phyloP scores from a whole-genome alignment of 2,797 vertebrate species.

The Argentina silus region DNA sequence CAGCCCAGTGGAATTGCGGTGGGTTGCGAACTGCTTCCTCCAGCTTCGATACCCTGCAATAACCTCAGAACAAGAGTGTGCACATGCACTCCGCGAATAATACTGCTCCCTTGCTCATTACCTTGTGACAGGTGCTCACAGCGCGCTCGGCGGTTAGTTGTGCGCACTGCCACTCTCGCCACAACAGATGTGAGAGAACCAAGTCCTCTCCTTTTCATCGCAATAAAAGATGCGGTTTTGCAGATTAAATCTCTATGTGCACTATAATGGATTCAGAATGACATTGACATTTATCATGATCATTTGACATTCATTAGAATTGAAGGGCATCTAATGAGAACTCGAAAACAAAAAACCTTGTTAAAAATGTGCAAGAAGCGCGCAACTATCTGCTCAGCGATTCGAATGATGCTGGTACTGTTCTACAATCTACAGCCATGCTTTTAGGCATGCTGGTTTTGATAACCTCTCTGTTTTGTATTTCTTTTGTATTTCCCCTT shows the following conservation, averaged over 20 bases:
- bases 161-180: constrained; percentile 24
- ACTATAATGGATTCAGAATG: background rate
- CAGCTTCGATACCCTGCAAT: constrained; percentile 70
- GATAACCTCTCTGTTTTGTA: too few relatives aligned
- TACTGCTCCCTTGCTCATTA: background rate
- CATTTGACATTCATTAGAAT: too few relatives aligned
- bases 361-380: too few relatives aligned
- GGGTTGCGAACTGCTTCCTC: constrained; percentile 76
- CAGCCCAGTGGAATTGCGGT: constrained; percentile 76
- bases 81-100: background rate
- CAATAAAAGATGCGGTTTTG: background rate
- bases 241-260: constrained; percentile 1
- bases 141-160: background rate
- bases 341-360: too few relatives aligned
- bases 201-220: background rate
- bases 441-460: too few relatives aligned
- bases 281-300: too few relatives aligned
- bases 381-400: too few relatives aligned
- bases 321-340: too few relatives aligned
- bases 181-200: constrained; percentile 43
- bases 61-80: constrained; percentile 28
- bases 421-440: too few relatives aligned
- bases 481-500: too few relatives aligned
- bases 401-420: too few relatives aligned
- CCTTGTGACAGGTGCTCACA: constrained; percentile 17